These are phyloP conservation scores for Dermolepida albohirtum DNA, from an alignment of 2,888 invertebrate genomes.

Conservation along the genomic window DNA sequence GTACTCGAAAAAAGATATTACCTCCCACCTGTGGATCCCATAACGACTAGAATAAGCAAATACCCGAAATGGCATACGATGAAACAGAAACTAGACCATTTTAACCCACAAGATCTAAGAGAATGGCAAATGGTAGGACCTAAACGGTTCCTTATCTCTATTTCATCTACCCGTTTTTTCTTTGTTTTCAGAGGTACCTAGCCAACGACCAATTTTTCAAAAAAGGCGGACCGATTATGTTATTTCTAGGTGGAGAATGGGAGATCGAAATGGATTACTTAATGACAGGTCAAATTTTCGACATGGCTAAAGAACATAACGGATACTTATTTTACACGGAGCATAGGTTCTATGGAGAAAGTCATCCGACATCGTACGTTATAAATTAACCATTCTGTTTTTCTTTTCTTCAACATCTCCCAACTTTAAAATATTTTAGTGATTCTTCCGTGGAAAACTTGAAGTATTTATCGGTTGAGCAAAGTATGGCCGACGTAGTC, in stretches of 20 bases:
- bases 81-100: conserved; percentile 68
- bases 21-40: conserved; percentile 43
- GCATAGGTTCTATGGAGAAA: conserved; percentile 85
- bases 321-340: conserved; percentile 81
- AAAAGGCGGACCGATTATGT: conserved; percentile 71
- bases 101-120: conserved; percentile 66
- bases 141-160: too few species aligned
- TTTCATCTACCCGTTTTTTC: neutral
- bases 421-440: conserved; percentile 1
- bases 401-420: too few species aligned
- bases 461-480: conserved; percentile 73
- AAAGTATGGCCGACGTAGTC: conserved; percentile 76
- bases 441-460: conserved; percentile 70
- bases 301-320: conserved; percentile 69
- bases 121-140: conserved; percentile 68
- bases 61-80: conserved; percentile 45
- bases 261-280: conserved; percentile 71
- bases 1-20: conserved; percentile 19
- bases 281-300: conserved; percentile 71
- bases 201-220: conserved; percentile 66
- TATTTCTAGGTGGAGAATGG: conserved; percentile 83
- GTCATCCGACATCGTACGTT: conserved; percentile 76
- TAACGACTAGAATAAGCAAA: conserved; percentile 30
- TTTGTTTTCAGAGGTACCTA: conserved; percentile 67
- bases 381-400: too few species aligned